These are phyloP conservation scores for Thunnus thynnus DNA, from an alignment of 2,113 vertebrate species.

Conservation along the genomic window DNA sequence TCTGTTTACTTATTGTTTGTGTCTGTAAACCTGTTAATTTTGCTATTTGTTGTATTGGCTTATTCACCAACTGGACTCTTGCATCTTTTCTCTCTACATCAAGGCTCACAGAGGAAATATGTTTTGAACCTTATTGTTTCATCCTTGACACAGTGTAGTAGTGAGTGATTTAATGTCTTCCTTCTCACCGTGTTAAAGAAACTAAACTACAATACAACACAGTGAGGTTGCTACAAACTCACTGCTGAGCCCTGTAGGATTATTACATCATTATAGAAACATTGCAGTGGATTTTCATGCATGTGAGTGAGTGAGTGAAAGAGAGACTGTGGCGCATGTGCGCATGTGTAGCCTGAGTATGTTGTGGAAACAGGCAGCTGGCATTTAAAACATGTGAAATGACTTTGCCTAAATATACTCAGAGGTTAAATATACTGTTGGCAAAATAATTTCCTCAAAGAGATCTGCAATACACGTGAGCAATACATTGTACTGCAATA, in stretches of 20 bases:
- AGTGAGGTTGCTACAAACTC: not conserved
- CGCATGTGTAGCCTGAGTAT: slow-evolving; percentile 1
- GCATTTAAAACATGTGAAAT: slow-evolving; percentile 45
- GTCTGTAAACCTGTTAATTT: not conserved
- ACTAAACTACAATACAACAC: slow-evolving; percentile 8
- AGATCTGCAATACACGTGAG: too few species aligned
- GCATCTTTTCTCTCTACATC: too few species aligned
- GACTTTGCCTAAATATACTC: slow-evolving; percentile 50
- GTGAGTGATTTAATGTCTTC: not conserved
- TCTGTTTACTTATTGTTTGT: not conserved
- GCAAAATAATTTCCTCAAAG: too few species aligned
- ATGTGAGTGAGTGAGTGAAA: not conserved
- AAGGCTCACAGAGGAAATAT: not conserved
- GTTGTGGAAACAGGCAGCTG: slow-evolving; percentile 25
- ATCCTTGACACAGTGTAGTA: too few species aligned
- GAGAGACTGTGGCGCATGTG: too few species aligned
- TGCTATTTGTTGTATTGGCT: too few species aligned
- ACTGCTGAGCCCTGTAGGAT: not conserved
- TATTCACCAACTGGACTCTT: too few species aligned
- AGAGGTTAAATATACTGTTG: slow-evolving; percentile 39
- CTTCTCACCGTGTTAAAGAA: not conserved
- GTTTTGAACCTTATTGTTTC: too few species aligned
- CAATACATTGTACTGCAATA: too few species aligned
- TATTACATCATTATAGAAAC: slow-evolving; percentile 1
- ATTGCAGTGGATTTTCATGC: not conserved